Conservation (phyloP, 2,888 invertebrate genomes). For the Arctia plantaginis region DNA sequence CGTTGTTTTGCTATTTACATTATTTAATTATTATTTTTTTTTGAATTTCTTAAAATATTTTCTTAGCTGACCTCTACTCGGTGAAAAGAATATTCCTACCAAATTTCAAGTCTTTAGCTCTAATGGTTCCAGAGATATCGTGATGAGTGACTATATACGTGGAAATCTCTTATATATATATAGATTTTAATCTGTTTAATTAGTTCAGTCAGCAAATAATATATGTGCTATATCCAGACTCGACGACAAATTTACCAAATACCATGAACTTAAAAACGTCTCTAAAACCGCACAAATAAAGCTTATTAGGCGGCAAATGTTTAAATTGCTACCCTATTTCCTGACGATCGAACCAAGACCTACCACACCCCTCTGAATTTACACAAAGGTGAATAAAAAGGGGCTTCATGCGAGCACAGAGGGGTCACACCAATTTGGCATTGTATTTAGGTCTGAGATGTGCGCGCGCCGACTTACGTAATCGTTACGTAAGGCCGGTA, state of each 20-base stretch:
- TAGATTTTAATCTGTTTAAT: neutral
- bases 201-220: slow-evolving; percentile 18
- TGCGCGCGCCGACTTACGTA: slow-evolving; percentile 83
- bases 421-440: slow-evolving; percentile 55
- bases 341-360: slow-evolving; percentile 54
- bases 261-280: slow-evolving; percentile 22
- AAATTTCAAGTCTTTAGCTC: no score
- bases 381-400: slow-evolving; percentile 22
- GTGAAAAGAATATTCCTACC: no score
- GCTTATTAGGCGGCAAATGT: slow-evolving; percentile 23
- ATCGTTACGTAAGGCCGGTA: slow-evolving; percentile 80
- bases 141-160: no score
- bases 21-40: no score
- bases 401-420: slow-evolving; percentile 25
- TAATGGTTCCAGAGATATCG: no score
- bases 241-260: slow-evolving; percentile 32
- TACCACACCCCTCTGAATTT: slow-evolving; percentile 36
- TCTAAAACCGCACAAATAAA: slow-evolving; percentile 24
- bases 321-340: slow-evolving; percentile 54
- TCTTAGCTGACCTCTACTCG: no score
- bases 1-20: no score
- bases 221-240: slow-evolving; percentile 55
- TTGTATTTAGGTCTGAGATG: slow-evolving; percentile 63
- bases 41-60: no score
- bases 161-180: no score